Percentiles rank a stretch among this genome's conserved stretches.
These are phyloP conservation scores for Nyctibius grandis DNA, from an alignment of 2,797 vertebrate genomes.

Conservation along the genomic window DNA sequence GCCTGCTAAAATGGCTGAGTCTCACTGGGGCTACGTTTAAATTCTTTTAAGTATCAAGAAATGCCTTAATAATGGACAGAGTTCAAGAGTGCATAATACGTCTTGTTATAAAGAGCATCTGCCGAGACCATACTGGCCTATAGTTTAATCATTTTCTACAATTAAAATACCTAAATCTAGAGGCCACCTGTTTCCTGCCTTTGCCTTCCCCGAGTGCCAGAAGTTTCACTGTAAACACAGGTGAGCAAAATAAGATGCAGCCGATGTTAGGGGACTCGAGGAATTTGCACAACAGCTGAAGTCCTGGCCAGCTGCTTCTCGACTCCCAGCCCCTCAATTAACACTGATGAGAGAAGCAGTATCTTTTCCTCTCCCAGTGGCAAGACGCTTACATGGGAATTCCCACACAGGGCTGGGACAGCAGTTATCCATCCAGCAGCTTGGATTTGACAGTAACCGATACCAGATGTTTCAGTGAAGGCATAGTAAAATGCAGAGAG, in stretches of 20 bases:
- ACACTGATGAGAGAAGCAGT: conserved; percentile 33
- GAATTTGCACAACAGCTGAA: background rate
- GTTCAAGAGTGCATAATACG: background rate
- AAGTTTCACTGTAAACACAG: conserved; percentile 52
- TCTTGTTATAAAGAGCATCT: conserved; percentile 56
- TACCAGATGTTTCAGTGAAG: conserved; percentile 24
- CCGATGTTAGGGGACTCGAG: background rate
- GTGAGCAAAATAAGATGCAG: conserved; percentile 38
- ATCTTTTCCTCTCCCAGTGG: background rate
- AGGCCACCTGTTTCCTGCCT: conserved; percentile 51
- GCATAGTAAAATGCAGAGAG: background rate
- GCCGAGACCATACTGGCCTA: background rate
- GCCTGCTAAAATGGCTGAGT: background rate
- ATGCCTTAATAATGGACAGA: conserved; percentile 37
- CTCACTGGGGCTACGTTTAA: conserved; percentile 2
- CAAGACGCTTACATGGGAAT: background rate
- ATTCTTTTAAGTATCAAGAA: conserved; percentile 36
- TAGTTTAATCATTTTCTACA: conserved; percentile 36
- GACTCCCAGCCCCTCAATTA: background rate
- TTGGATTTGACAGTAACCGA: conserved; percentile 32
- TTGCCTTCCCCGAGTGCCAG: background rate
- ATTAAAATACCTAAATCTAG: conserved; percentile 50
- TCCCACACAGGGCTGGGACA: background rate
- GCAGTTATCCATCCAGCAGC: conserved; percentile 10
- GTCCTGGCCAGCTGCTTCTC: background rate